These are phyloP conservation scores for Eretmocerus hayati DNA, from an alignment of 2,888 invertebrate genomes.

Conservation along the genomic window DNA sequence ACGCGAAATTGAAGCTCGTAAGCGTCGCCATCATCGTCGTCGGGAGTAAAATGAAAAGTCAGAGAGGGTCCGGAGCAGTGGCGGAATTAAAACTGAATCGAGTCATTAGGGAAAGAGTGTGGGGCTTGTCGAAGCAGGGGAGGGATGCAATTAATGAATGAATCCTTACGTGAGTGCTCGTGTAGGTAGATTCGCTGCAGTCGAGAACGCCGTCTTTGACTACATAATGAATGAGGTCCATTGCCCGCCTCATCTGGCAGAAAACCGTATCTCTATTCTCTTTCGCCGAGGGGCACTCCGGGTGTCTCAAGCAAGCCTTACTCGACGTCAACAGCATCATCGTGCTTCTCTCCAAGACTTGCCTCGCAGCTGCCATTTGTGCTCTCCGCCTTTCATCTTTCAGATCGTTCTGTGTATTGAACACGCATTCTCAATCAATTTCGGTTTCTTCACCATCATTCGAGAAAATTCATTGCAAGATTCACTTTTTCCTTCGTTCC, in stretches of 20 bases:
- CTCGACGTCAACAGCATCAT: slow-evolving; percentile 95
- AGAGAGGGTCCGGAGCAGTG: too few relatives aligned
- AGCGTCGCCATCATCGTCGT: too few relatives aligned
- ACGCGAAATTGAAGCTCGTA: too few relatives aligned
- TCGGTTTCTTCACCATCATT: too few relatives aligned
- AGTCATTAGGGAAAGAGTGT: too few relatives aligned
- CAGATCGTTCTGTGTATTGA: slow-evolving; percentile 61
- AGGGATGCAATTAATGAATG: neutral
- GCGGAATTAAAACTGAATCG: too few relatives aligned
- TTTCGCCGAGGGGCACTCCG: slow-evolving; percentile 84
- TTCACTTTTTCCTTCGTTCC: too few relatives aligned
- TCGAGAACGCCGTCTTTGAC: slow-evolving; percentile 90
- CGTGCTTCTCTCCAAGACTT: slow-evolving; percentile 91
- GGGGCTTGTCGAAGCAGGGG: too few relatives aligned
- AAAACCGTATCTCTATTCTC: slow-evolving; percentile 97
- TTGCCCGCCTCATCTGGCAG: slow-evolving; percentile 93
- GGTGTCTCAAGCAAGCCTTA: slow-evolving; percentile 92
- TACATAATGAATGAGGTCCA: slow-evolving; percentile 96
- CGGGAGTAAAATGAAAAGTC: too few relatives aligned
- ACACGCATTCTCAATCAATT: too few relatives aligned
- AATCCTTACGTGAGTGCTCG: slow-evolving; percentile 44
- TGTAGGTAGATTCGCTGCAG: slow-evolving; percentile 46
- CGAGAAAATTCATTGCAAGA: too few relatives aligned
- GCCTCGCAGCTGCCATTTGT: slow-evolving; percentile 93
- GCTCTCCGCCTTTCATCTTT: slow-evolving; percentile 91